A percentile compares a stretch with the other conserved stretches of the same genome.
phyloP scores from a whole-genome alignment of 2,888 invertebrate species.

The Cerastoderma edule region DNA sequence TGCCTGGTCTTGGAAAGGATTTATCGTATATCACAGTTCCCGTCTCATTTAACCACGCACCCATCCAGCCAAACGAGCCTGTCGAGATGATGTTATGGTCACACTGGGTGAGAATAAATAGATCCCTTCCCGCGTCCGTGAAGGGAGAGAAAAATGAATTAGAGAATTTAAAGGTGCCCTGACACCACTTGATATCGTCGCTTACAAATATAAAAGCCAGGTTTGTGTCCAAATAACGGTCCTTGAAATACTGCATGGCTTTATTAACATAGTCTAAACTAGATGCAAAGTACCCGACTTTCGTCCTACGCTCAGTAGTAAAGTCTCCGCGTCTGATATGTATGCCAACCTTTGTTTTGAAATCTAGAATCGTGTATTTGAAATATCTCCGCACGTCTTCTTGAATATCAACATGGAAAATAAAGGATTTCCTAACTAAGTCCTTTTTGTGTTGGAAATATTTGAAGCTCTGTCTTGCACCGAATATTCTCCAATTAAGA shows the following conservation, averaged over 20 bases:
- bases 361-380: not conserved
- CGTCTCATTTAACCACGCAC: constrained; percentile 72
- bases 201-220: constrained; percentile 67
- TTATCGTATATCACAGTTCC: constrained; percentile 69
- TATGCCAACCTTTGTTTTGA: constrained; percentile 36
- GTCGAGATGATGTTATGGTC: constrained; percentile 84
- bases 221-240: constrained; percentile 34
- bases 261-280: constrained; percentile 50
- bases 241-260: constrained; percentile 62
- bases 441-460: constrained; percentile 60
- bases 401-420: constrained; percentile 46
- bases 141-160: constrained; percentile 50
- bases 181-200: constrained; percentile 65
- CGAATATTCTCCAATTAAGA: constrained; percentile 60
- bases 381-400: constrained; percentile 39
- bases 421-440: constrained; percentile 55
- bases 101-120: constrained; percentile 64
- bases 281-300: constrained; percentile 65
- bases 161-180: constrained; percentile 38
- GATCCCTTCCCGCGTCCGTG: constrained; percentile 51
- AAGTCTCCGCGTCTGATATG: constrained; percentile 70
- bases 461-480: constrained; percentile 71
- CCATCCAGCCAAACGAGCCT: constrained; percentile 76
- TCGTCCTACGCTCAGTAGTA: constrained; percentile 15
- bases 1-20: constrained; percentile 55